A percentile compares a stretch with the other conserved stretches of the same genome.
Evolutionary conservation across 2,113 vertebrate genomes (phyloP).

Genomic region (Pampusana beccarii): DNA sequence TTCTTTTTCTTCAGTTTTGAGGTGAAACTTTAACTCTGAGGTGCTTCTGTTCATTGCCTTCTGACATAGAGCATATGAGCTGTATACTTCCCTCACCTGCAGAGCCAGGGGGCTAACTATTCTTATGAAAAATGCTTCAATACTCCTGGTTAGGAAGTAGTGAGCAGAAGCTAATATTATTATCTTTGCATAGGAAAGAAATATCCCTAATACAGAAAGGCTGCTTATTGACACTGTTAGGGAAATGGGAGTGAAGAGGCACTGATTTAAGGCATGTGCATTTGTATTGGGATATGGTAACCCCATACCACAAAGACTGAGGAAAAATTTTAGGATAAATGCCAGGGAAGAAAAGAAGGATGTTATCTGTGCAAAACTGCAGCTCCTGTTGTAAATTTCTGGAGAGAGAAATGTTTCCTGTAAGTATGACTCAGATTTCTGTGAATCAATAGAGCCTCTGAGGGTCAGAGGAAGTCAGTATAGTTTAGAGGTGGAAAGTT

Average conservation of each 20-base stretch:
- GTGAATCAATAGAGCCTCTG: constrained; percentile 7
- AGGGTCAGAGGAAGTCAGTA: background rate
- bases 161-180: background rate
- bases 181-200: background rate
- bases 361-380: background rate
- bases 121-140: background rate
- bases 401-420: constrained; percentile 10
- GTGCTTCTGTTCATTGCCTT: background rate
- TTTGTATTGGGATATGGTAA: background rate
- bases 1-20: background rate
- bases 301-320: background rate
- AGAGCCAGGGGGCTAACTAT: background rate
- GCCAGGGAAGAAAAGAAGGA: background rate
- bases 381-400: background rate
- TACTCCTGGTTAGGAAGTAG: background rate
- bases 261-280: background rate
- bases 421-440: constrained; percentile 43
- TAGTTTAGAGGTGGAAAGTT: constrained; percentile 11
- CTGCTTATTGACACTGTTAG: background rate
- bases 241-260: background rate
- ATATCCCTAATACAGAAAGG: background rate
- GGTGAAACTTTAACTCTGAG: background rate
- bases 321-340: background rate
- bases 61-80: background rate
- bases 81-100: background rate